These are phyloP conservation scores for Andrena praecox DNA, from an alignment of 2,888 invertebrate species.

Conservation along the genomic window DNA sequence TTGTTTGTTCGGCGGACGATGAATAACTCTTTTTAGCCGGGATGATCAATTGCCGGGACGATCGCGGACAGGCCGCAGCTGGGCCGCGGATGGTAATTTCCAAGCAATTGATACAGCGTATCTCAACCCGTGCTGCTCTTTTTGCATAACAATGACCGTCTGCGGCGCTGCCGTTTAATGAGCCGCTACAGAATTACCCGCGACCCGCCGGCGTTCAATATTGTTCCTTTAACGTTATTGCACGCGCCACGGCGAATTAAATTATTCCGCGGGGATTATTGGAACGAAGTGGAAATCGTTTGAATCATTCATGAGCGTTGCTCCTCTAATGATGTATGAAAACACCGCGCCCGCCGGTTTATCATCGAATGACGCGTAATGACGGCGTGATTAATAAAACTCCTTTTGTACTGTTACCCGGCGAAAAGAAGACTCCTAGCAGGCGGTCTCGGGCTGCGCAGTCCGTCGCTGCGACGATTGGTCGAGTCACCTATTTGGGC, in stretches of 20 bases:
- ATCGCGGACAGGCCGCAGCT: neutral
- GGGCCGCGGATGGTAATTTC: neutral
- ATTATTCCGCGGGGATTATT: slow-evolving; percentile 16
- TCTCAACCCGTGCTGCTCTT: neutral
- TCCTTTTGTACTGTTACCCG: no score
- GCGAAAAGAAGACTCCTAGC: no score
- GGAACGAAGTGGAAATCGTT: slow-evolving; percentile 14
- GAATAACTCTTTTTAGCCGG: neutral
- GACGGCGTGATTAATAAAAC: slow-evolving; percentile 2
- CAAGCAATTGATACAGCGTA: neutral
- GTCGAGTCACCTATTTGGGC: no score
- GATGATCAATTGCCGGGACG: neutral
- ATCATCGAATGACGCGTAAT: neutral
- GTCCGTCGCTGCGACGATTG: no score
- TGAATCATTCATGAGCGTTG: neutral
- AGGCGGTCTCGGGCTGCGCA: no score
- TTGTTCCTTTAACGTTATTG: slow-evolving; percentile 5
- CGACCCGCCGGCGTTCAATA: neutral
- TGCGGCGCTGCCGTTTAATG: slow-evolving; percentile 5
- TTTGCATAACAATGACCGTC: neutral
- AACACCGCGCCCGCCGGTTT: neutral
- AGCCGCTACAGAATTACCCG: neutral
- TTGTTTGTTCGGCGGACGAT: neutral
- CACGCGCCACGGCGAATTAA: neutral
- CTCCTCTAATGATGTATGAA: neutral